Base-by-base conservation (phyloP, 2,888 invertebrate species). In the Sesia bembeciformis region DNA sequence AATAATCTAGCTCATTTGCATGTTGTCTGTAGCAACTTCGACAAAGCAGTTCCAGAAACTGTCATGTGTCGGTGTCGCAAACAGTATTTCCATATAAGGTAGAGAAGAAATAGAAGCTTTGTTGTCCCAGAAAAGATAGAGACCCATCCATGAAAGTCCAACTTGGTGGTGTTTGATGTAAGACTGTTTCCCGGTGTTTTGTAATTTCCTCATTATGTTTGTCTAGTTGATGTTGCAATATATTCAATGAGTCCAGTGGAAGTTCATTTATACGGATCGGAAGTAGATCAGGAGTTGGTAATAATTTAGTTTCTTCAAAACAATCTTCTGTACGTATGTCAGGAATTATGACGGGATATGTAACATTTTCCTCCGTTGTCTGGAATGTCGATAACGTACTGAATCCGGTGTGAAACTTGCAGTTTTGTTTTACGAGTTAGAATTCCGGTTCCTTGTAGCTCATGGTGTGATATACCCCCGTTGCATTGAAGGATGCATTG, bases 391-490 rank as follows among this genome's bases (percentile, higher is more conserved):
- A 39, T 6, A 55, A 5, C 3, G 55, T 55, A 38, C 52, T 55
- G 5, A 52, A 55, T 39, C 52, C 55, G 1, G 56, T 53, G n/a
- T 56, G 52, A 3, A 56, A 40, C 40, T 53, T 56, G 8, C 56
- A 52, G 5, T 53, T 52, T 39, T 40, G n/a, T 23, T n/a, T 40
- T 6, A 53, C n/a, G 40, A 4, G 49, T 41, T 4, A 55, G 4
- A 23, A 54, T 43, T 7, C 52, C 54, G 23, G 51, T 51, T 41
- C 54, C 54, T 54, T 54, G 8, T 4, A 54, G n/a, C 23, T 40
- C 46, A 5, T 54, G 52, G 5, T 56, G 53, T 5, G 53, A 40
- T 38, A 56, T 52, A 38, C 51, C 49, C 4, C 46, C 40, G 2
- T 5, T 23, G 39, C 53, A 53, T 51, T 56, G 51, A 3, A 51